phyloP scores from a whole-genome alignment of 2,113 vertebrate genomes.

The Todiramphus saurophagus region DNA sequence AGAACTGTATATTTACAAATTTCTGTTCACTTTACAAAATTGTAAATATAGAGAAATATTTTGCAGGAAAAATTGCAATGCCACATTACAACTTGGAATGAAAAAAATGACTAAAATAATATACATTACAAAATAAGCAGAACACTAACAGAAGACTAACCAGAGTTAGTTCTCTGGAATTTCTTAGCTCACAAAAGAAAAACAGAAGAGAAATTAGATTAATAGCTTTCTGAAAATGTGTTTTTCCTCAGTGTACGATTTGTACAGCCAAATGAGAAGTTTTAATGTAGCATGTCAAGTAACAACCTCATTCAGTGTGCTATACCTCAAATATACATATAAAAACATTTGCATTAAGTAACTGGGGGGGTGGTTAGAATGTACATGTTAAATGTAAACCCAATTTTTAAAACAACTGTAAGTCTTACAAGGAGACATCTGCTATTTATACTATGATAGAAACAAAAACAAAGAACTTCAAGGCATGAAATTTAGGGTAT shows the following conservation, averaged over 20 bases:
- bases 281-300: neutral
- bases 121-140: neutral
- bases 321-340: neutral
- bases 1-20: neutral
- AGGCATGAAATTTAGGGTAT: neutral
- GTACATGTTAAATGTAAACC: neutral
- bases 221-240: constrained; percentile 23
- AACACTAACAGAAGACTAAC: neutral
- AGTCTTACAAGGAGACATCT: neutral
- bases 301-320: neutral
- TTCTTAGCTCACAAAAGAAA: constrained; percentile 28
- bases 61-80: neutral
- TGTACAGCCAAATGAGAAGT: constrained; percentile 20
- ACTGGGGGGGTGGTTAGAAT: neutral
- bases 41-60: neutral
- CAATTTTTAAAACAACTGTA: neutral
- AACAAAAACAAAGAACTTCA: neutral
- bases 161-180: constrained; percentile 11
- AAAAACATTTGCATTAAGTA: neutral
- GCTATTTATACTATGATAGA: neutral
- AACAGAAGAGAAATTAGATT: constrained; percentile 12
- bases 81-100: neutral
- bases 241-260: constrained; percentile 13
- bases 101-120: neutral
- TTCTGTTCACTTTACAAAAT: neutral